Percentiles rank a stretch among this genome's conserved stretches.
phyloP scores from a whole-genome alignment of 2,888 invertebrate genomes.

The Eilema caniola region DNA sequence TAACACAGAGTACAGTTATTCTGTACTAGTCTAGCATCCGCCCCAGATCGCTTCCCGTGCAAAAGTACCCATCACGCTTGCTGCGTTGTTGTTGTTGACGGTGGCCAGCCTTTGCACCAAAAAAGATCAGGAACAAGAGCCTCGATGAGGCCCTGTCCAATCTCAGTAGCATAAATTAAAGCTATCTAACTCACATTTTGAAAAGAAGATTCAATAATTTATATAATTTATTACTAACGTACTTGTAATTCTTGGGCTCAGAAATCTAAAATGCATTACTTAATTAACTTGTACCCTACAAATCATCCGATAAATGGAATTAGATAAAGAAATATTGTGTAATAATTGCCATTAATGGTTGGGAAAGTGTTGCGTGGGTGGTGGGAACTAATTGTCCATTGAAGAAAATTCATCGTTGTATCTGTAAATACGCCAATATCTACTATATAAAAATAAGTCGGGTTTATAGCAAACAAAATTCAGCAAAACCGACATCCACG shows the following conservation, averaged over 20 bases:
- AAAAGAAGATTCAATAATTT: neutral
- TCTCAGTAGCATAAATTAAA: too few species aligned
- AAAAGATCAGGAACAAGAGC: too few species aligned
- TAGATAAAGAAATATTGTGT: constrained; percentile 44
- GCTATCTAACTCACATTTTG: neutral
- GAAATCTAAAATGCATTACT: constrained; percentile 31
- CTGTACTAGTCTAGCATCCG: too few species aligned
- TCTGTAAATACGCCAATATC: neutral
- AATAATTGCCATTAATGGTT: constrained; percentile 35
- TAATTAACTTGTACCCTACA: constrained; percentile 34
- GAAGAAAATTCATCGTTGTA: neutral
- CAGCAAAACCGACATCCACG: too few species aligned
- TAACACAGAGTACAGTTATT: too few species aligned
- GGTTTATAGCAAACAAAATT: too few species aligned
- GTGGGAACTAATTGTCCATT: neutral
- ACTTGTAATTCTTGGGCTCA: neutral
- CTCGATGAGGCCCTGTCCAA: too few species aligned
- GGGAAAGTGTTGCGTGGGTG: constrained; percentile 9
- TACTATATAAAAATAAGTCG: too few species aligned
- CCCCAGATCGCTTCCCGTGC: too few species aligned
- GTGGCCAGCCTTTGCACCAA: too few species aligned
- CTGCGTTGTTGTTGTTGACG: too few species aligned
- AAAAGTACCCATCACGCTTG: too few species aligned
- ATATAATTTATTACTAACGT: neutral
- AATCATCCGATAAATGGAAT: constrained; percentile 39